Percentiles rank a stretch among this genome's conserved stretches.
phyloP scores from a whole-genome alignment of 2,888 invertebrate species.

The Pseudanteris insignis region DNA sequence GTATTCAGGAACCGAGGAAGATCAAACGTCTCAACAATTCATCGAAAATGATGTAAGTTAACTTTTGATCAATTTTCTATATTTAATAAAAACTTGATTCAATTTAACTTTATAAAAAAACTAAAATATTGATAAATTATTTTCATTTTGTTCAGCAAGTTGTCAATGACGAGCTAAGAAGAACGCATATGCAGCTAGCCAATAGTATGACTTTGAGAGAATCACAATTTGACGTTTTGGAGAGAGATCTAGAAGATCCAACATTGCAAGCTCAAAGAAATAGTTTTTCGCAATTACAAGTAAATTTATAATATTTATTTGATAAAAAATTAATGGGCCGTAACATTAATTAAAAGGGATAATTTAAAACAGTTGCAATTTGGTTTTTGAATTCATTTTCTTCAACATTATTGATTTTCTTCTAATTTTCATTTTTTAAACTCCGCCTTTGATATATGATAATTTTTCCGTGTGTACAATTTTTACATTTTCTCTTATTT shows the following conservation, averaged over 20 bases:
- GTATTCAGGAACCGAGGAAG: constrained; percentile 52
- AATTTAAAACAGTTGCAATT: too few relatives aligned
- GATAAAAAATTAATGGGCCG: too few relatives aligned
- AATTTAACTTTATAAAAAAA: constrained; percentile 1
- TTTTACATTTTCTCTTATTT: too few relatives aligned
- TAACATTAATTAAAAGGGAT: too few relatives aligned
- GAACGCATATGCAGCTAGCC: constrained; percentile 54
- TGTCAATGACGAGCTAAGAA: constrained; percentile 53
- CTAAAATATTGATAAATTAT: not conserved
- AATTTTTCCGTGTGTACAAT: too few relatives aligned
- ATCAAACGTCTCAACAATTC: constrained; percentile 49
- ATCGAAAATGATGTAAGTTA: constrained; percentile 53
- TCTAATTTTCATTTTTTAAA: too few relatives aligned
- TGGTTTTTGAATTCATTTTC: too few relatives aligned
- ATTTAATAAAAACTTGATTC: too few relatives aligned
- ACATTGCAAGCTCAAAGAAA: constrained; percentile 53
- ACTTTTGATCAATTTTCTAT: too few relatives aligned
- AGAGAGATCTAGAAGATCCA: constrained; percentile 55
- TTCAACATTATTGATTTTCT: too few relatives aligned
- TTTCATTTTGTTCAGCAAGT: constrained; percentile 47
- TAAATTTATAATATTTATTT: constrained; percentile 36
- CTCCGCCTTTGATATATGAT: constrained; percentile 9
- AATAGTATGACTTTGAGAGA: constrained; percentile 56
- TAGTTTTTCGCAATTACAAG: constrained; percentile 55
- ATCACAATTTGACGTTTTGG: constrained; percentile 56